Conservation (phyloP, 2,113 vertebrate genomes). For the Phyllostomus discolor region DNA sequence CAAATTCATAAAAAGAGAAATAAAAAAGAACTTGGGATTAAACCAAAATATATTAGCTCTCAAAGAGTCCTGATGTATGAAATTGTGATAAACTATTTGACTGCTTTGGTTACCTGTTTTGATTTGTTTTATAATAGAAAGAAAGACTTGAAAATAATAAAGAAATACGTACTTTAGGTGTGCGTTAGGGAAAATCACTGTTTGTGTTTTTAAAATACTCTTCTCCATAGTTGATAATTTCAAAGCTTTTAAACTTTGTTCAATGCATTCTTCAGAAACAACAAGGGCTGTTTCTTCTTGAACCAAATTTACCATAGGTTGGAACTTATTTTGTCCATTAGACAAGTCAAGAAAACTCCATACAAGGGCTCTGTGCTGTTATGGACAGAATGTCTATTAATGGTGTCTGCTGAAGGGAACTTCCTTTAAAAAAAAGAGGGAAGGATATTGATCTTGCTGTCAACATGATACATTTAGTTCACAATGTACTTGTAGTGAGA, state of each 20-base stretch:
- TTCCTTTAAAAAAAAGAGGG: not conserved
- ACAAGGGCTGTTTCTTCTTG: not conserved
- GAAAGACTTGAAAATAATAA: not conserved
- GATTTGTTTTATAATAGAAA: not conserved
- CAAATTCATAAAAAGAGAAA: not conserved
- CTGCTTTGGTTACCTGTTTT: not conserved
- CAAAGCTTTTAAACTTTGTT: slow-evolving; percentile 6
- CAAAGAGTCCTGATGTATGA: not conserved
- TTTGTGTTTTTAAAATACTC: not conserved
- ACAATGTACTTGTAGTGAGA: slow-evolving; percentile 54
- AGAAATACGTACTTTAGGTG: not conserved
- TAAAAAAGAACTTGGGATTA: not conserved
- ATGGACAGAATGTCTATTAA: not conserved
- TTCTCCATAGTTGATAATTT: not conserved
- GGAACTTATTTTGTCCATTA: not conserved
- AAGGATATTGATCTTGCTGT: slow-evolving; percentile 51
- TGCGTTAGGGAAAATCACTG: not conserved
- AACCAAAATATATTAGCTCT: not conserved
- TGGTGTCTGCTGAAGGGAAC: slow-evolving; percentile 35
- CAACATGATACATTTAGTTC: slow-evolving; percentile 66
- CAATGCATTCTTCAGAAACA: not conserved
- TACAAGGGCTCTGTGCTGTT: not conserved
- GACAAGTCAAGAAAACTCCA: not conserved
- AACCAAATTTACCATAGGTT: slow-evolving; percentile 19
- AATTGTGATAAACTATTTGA: not conserved